Base-by-base conservation (phyloP, 2,888 invertebrate species). In the Drosophila robusta region DNA sequence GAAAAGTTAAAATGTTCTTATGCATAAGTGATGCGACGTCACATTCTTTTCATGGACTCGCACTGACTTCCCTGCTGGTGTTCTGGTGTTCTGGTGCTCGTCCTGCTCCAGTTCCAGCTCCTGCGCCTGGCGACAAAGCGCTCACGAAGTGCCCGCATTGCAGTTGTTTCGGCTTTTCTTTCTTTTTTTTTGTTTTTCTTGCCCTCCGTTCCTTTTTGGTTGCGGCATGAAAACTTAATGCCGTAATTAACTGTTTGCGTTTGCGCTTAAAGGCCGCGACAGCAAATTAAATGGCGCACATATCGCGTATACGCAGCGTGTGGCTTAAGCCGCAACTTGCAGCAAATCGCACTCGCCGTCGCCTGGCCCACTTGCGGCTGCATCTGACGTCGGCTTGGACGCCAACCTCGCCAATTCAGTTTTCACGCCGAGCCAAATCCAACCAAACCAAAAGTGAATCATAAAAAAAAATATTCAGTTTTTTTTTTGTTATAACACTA, bases 231-330 rank as follows among this genome's bases (percentile, higher is more conserved):
- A 85, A 87, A 82, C 80, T 85, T 87, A 85, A 85, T 87, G 83
- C 72, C 66, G 82, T 80, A 85, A 85, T 85, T 85, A 85, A 85
- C 87, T 85, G 87, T 84, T 84, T 84, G 85, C 75, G 72, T 81
- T 87, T 80, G 82, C 64, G 73, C 71, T 84, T 68, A 70, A 74
- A 74, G 67, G 64, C 55, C 60, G 70, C 65, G 69, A 56, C 69
- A 52, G 44, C 50, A 45, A 57, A 58, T 72, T 62, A 75, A 83
- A 65, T 66, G 62, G 29, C 66, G 50, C 54, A 61, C 64, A 65
- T 71, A 70, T 80, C 60, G 84, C 81, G 64, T 70, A 83, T 80
- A 80, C 83, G 86, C 70, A 61, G 58, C 51, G 52, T 69, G 54
- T 46, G 61, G 69, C 46, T 69, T 64, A 61, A 61, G 68, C 66